These are phyloP conservation scores for Dicerorhinus sumatrensis DNA, from an alignment of 2,113 vertebrate species.

Conservation along the genomic window DNA sequence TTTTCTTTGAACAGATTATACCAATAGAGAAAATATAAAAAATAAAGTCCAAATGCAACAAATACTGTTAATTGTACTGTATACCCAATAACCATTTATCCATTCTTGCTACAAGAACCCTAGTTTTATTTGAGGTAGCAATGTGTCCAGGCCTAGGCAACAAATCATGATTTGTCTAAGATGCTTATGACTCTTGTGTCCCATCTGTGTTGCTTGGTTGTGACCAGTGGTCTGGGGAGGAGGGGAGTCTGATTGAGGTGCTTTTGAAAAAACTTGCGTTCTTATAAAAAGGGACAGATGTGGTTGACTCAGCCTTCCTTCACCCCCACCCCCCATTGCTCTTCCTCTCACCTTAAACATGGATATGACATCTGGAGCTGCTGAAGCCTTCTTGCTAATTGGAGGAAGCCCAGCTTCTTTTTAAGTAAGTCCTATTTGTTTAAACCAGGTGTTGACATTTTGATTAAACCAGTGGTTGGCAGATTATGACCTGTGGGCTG, in stretches of 20 bases:
- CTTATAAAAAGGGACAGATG: neutral
- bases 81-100: neutral
- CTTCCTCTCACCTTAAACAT: slow-evolving; percentile 2
- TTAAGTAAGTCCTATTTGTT: neutral
- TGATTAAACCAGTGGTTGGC: neutral
- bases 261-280: neutral
- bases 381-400: slow-evolving; percentile 3
- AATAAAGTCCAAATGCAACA: neutral
- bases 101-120: neutral
- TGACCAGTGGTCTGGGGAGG: neutral
- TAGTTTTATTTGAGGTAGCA: neutral
- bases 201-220: neutral
- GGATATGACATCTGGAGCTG: neutral
- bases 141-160: neutral
- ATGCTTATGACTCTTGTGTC: neutral
- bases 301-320: neutral
- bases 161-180: neutral
- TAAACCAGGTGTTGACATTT: neutral
- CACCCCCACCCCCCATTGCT: neutral
- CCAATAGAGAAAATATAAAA: neutral
- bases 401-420: neutral
- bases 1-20: slow-evolving; percentile 34
- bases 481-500: neutral
- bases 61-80: neutral
- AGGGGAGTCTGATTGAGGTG: neutral